These are phyloP conservation scores for Cerastis leucographa DNA, from an alignment of 2,888 invertebrate genomes.

Conservation along the genomic window DNA sequence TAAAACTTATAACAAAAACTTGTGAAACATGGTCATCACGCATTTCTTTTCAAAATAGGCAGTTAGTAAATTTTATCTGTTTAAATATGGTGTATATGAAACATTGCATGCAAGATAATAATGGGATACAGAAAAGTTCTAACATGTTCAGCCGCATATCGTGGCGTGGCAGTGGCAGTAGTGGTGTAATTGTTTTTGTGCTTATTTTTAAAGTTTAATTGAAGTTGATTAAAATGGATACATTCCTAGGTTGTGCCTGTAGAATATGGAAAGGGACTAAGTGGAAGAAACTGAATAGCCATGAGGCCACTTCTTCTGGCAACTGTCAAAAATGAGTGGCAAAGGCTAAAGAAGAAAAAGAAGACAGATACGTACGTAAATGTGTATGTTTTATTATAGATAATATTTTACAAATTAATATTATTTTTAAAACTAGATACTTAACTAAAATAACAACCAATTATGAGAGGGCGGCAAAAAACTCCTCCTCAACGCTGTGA, in stretches of 20 bases:
- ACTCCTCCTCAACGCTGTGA: no score
- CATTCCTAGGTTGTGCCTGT: background rate
- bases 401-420: no score
- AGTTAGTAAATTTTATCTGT: background rate
- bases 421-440: no score
- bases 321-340: no score
- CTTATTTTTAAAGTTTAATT: background rate
- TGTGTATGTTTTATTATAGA: background rate
- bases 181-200: background rate
- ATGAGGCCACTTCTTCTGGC: background rate
- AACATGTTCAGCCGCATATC: no score
- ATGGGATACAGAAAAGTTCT: no score
- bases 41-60: background rate
- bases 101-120: no score
- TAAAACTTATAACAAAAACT: background rate
- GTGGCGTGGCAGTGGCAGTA: no score
- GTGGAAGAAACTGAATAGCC: background rate
- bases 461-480: no score
- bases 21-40: no score
- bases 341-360: background rate
- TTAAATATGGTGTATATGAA: no score
- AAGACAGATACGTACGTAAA: background rate
- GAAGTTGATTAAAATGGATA: background rate
- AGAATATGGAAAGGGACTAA: background rate
- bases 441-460: no score